phyloP scores from a whole-genome alignment of 1,140 invertebrate species.

The Procambarus clarkii region DNA sequence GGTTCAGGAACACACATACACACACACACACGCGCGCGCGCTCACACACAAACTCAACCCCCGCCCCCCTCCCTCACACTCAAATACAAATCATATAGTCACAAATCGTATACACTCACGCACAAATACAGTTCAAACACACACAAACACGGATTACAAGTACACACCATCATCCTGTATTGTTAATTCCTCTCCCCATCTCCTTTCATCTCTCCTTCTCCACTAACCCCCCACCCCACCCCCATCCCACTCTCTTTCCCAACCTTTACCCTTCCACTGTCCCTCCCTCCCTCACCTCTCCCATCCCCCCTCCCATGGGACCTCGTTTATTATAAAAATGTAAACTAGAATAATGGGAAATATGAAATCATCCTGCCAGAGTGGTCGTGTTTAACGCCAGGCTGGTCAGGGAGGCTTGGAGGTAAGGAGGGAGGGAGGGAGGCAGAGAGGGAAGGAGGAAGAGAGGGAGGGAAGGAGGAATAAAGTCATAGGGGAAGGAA shows the following conservation, averaged over 20 bases:
- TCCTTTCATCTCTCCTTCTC: not conserved
- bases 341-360: conserved; percentile 63
- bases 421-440: not conserved
- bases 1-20: too few species aligned
- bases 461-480: not conserved
- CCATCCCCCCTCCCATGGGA: not conserved
- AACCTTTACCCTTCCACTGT: too few species aligned
- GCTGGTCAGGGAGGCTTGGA: conserved; percentile 23
- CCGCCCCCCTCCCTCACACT: too few species aligned
- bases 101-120: too few species aligned
- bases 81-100: too few species aligned
- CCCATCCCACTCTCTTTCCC: not conserved
- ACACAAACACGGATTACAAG: too few species aligned
- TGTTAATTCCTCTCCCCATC: not conserved
- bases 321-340: conserved; percentile 60
- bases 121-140: too few species aligned
- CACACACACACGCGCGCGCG: too few species aligned
- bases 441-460: not conserved
- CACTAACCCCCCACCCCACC: not conserved
- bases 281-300: not conserved
- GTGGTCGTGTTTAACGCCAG: conserved; percentile 40
- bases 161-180: too few species aligned
- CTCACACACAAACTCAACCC: too few species aligned
- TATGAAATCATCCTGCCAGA: conserved; percentile 54
- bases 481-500: not conserved